Evolutionary conservation across 2,113 vertebrate species (phyloP), one percentile per base, ranked within the genome.

Genomic region (Ramphastos sulfuratus): DNA sequence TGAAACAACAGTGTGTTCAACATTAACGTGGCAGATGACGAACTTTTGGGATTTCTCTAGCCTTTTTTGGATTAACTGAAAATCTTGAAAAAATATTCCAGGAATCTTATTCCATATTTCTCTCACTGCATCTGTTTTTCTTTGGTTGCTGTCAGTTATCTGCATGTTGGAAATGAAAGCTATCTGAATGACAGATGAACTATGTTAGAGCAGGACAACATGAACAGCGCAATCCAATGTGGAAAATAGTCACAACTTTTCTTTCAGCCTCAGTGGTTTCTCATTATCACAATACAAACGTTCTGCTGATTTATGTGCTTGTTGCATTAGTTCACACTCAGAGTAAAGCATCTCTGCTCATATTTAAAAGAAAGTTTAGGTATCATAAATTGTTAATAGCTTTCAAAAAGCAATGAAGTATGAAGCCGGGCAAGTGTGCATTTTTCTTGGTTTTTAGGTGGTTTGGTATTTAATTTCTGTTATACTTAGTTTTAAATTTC

Each of bases 1-100:
- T 97, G 93, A 96, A 94, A 93, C 91, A 97, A 96, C 90, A 96
- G 37, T 82, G 71, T 97, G 76, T 94, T 95, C 70, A 93, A 31
- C 84, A 73, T 95, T 95, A 94, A 94, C 80, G 52, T 95, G 95
- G 67, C 69, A 92, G 67, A 81, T 94, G 89, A 88, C 94, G 81
- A 97, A 93, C 90, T 92, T 82, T 92, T 33, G 87, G 60, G 75
- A 82, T 97, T 97, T 93, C 72, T 33, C 64, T 85, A 87, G 63
- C 92, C 73, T 95, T 85, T 46, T 96, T 95, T 95, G 93, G 85
- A 83, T 93, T 93, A 93, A 89, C 85, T 74, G 3, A 92, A 96
- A 80, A 93, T 90, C 58, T 77, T 92, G 91, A 85, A 84, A 74
- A 95, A 93, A 85, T 84, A 94, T 78, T 76, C 71, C 89, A 82